A percentile compares a stretch with the other conserved stretches of the same genome.
Evolutionary conservation across 2,113 vertebrate genomes (phyloP).

Genomic region (Sinocyclocheilus grahami): DNA sequence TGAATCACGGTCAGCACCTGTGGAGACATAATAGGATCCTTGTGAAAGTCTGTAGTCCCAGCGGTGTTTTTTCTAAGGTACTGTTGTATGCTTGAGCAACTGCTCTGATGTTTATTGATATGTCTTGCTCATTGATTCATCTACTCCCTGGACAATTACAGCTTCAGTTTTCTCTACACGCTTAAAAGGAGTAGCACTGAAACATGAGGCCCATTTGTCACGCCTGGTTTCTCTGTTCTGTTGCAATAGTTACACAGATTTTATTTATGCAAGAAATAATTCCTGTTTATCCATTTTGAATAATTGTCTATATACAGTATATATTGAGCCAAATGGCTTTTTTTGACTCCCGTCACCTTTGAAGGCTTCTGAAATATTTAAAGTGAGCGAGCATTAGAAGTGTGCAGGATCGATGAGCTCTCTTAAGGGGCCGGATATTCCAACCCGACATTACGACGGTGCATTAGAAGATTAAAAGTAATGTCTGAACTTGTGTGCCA

Average conservation of each 20-base stretch:
- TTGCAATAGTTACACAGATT: slow-evolving; percentile 6
- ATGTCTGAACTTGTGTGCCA: slow-evolving; percentile 69
- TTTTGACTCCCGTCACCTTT: slow-evolving; percentile 33
- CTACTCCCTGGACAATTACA: slow-evolving; percentile 38
- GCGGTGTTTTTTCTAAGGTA: slow-evolving; percentile 50
- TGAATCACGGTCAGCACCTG: slow-evolving; percentile 32
- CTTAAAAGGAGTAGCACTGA: slow-evolving; percentile 33
- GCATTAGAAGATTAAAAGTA: slow-evolving; percentile 82
- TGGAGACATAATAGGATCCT: slow-evolving; percentile 46
- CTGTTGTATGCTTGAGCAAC: slow-evolving; percentile 39
- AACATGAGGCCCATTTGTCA: slow-evolving; percentile 34
- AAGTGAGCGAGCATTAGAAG: slow-evolving; percentile 57
- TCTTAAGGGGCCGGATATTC: slow-evolving; percentile 65
- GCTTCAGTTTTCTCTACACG: slow-evolving; percentile 39
- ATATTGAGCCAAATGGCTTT: not conserved
- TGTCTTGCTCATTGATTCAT: slow-evolving; percentile 49
- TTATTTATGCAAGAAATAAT: slow-evolving; percentile 19
- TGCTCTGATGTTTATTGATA: slow-evolving; percentile 55
- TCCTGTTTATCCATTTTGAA: slow-evolving; percentile 15
- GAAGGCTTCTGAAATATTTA: slow-evolving; percentile 63
- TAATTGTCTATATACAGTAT: not conserved
- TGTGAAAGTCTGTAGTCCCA: slow-evolving; percentile 39
- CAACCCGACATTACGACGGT: slow-evolving; percentile 63
- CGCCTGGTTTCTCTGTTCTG: slow-evolving; percentile 6
- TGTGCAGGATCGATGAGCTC: slow-evolving; percentile 69